Conservation (phyloP, 1,140 invertebrate species). For the Oncopodura yosiiana region DNA sequence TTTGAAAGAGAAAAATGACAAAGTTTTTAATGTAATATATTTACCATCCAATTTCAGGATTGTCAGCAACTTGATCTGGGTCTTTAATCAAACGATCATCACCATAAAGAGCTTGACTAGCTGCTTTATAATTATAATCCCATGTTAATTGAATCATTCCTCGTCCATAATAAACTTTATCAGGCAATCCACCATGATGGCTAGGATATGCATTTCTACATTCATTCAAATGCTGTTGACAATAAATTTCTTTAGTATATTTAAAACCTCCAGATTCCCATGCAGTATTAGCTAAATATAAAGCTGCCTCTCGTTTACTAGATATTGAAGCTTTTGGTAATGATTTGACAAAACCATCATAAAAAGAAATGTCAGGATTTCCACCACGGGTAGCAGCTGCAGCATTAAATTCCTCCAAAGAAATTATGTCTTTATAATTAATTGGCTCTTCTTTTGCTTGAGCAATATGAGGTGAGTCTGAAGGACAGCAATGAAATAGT, state of each 20-base stretch:
- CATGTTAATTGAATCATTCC: not conserved
- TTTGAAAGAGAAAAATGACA: not conserved
- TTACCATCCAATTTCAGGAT: slow-evolving; percentile 9
- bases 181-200: not conserved
- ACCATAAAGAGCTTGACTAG: slow-evolving; percentile 1
- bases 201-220: slow-evolving; percentile 8
- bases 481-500: slow-evolving; percentile 4
- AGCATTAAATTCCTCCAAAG: slow-evolving; percentile 6
- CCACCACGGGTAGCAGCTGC: not conserved
- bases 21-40: not conserved
- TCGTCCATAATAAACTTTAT: not conserved
- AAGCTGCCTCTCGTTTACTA: slow-evolving; percentile 3
- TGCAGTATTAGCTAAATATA: slow-evolving; percentile 8
- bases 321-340: slow-evolving; percentile 9
- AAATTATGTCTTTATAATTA: not conserved
- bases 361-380: not conserved
- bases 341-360: slow-evolving; percentile 18
- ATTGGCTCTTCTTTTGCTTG: not conserved
- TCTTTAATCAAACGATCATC: slow-evolving; percentile 13
- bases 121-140: not conserved
- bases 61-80: slow-evolving; percentile 15
- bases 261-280: slow-evolving; percentile 20
- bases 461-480: not conserved
- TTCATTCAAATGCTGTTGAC: slow-evolving; percentile 1
- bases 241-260: slow-evolving; percentile 11